Evolutionary conservation across 1,140 invertebrate genomes (phyloP).

Genomic region (Eupeodes corollae): DNA sequence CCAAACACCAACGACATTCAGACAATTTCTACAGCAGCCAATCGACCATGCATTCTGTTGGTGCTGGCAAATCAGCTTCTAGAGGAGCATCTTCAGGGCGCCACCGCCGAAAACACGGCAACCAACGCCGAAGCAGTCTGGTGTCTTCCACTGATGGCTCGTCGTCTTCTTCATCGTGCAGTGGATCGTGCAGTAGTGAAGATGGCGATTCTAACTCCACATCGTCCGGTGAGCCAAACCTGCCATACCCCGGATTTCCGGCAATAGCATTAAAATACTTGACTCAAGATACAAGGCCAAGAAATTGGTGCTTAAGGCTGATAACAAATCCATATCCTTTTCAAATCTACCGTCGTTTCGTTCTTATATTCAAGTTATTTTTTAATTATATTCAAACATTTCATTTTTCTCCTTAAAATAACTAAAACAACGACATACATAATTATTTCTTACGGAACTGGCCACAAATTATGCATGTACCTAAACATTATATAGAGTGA

Average conservation of each 20-base stretch:
- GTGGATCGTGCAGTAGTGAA: conserved; percentile 41
- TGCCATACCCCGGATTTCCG: conserved; percentile 82
- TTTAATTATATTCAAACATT: no score
- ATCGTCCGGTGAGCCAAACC: conserved; percentile 48
- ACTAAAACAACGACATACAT: no score
- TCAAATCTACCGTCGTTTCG: no score
- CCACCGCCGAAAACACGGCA: conserved; percentile 7
- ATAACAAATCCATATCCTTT: conserved; percentile 99
- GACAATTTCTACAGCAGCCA: conserved; percentile 1
- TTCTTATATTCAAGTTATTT: no score
- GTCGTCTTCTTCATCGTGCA: conserved; percentile 25
- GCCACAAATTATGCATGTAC: no score
- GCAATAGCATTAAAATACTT: conserved; percentile 72
- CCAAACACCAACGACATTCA: not conserved
- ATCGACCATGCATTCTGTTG: not conserved
- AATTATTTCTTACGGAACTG: no score
- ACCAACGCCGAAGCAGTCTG: not conserved
- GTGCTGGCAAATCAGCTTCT: not conserved
- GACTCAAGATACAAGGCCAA: conserved; percentile 70
- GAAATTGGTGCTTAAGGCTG: conserved; percentile 85
- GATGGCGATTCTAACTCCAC: conserved; percentile 48
- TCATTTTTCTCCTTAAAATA: no score
- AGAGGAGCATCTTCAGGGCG: not conserved
- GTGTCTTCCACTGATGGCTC: conserved; percentile 10
- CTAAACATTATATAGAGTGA: no score